Conservation (phyloP, 2,888 invertebrate species). For the Alloplasta piceator region DNA sequence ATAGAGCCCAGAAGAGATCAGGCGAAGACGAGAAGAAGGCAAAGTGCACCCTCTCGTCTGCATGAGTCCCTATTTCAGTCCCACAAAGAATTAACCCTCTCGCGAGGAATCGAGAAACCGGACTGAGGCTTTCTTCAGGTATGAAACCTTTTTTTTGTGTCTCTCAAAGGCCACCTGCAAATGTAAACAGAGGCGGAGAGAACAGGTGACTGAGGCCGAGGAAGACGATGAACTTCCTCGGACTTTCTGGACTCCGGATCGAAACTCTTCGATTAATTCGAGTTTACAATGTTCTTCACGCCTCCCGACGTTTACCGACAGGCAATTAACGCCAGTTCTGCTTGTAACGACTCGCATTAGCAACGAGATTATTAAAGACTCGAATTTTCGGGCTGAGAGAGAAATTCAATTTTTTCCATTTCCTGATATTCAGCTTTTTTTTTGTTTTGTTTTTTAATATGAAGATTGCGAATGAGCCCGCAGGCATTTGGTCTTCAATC, state of each 20-base stretch:
- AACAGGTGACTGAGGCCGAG: neutral
- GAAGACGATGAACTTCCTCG: constrained; percentile 57
- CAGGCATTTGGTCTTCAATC: constrained; percentile 17
- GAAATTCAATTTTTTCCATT: no score
- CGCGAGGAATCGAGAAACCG: constrained; percentile 50
- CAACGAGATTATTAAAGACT: neutral
- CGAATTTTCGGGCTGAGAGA: neutral
- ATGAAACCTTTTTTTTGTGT: constrained; percentile 11
- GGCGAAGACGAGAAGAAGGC: constrained; percentile 10
- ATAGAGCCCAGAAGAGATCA: neutral
- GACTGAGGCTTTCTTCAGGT: constrained; percentile 22
- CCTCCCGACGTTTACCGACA: constrained; percentile 74
- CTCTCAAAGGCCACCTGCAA: neutral
- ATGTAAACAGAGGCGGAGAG: neutral
- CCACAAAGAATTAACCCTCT: constrained; percentile 75
- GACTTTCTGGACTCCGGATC: constrained; percentile 72
- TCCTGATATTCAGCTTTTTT: no score
- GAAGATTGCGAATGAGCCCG: no score
- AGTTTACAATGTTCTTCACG: constrained; percentile 81
- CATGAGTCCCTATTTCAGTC: constrained; percentile 70
- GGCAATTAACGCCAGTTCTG: constrained; percentile 72
- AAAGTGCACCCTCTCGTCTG: constrained; percentile 47
- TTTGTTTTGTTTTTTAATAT: no score
- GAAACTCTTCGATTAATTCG: constrained; percentile 79
- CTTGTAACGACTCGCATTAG: constrained; percentile 49